phyloP scores from a whole-genome alignment of 1,140 invertebrate genomes.

The Zaprionus capensis region DNA sequence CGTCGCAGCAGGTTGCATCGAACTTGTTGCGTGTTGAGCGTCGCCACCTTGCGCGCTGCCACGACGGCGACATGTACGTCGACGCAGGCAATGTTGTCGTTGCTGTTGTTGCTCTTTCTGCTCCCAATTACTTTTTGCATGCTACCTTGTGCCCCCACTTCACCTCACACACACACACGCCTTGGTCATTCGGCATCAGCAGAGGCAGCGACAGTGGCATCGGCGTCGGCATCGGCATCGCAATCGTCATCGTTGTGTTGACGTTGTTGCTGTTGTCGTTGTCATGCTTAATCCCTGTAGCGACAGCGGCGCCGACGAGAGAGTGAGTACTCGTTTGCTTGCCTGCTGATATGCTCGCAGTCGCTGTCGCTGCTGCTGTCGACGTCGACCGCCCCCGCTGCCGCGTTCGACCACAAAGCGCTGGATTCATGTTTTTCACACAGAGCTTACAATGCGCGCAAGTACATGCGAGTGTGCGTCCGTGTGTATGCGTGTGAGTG shows the following conservation, averaged over 20 bases:
- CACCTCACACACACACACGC: slow-evolving; percentile 56
- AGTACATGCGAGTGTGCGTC: slow-evolving; percentile 2
- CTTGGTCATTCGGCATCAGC: slow-evolving; percentile 38
- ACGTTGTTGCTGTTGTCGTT: slow-evolving; percentile 52
- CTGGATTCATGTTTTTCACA: slow-evolving; percentile 81
- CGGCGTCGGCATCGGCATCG: slow-evolving; percentile 40
- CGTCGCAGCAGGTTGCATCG: slow-evolving; percentile 71
- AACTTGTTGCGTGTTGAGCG: slow-evolving; percentile 67
- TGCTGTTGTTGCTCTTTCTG: slow-evolving; percentile 70
- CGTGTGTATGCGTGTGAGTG: neutral
- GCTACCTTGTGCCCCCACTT: slow-evolving; percentile 78
- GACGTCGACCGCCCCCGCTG: slow-evolving; percentile 36
- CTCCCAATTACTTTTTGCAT: slow-evolving; percentile 81
- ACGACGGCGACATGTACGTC: slow-evolving; percentile 9
- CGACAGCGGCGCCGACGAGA: slow-evolving; percentile 57
- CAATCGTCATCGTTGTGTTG: slow-evolving; percentile 71
- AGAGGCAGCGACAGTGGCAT: slow-evolving; percentile 24
- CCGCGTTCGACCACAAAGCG: slow-evolving; percentile 73
- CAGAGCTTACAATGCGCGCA: slow-evolving; percentile 73
- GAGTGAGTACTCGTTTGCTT: slow-evolving; percentile 44
- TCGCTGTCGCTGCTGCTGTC: slow-evolving; percentile 9
- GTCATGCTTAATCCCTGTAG: slow-evolving; percentile 76
- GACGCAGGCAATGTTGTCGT: slow-evolving; percentile 32
- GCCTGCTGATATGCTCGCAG: slow-evolving; percentile 53
- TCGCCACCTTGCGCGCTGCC: slow-evolving; percentile 65